phyloP scores from a whole-genome alignment of 2,113 vertebrate species.

The Dascyllus trimaculatus region DNA sequence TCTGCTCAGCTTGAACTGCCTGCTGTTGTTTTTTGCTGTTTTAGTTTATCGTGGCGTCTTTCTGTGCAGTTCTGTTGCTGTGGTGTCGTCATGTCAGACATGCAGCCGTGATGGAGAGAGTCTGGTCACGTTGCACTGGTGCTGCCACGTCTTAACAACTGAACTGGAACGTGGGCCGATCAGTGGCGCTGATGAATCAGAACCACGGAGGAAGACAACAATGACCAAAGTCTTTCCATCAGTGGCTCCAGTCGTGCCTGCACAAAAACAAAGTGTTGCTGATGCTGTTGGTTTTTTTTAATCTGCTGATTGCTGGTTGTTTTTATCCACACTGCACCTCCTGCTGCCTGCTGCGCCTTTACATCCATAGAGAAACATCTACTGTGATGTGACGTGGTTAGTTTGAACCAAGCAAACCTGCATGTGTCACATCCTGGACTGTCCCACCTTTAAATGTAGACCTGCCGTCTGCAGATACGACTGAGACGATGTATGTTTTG shows the following conservation, averaged over 20 bases:
- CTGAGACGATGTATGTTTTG: not conserved
- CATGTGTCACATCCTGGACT: slow-evolving; percentile 14
- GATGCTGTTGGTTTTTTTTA: slow-evolving; percentile 2
- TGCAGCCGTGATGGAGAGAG: slow-evolving; percentile 58
- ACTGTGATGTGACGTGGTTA: slow-evolving; percentile 6
- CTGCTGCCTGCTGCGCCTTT: slow-evolving; percentile 24
- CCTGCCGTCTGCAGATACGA: not conserved
- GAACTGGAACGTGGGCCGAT: not conserved
- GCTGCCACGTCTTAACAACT: not conserved
- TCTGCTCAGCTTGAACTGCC: slow-evolving; percentile 41
- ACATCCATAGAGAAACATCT: slow-evolving; percentile 9
- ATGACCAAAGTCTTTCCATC: slow-evolving; percentile 65
- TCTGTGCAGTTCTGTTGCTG: slow-evolving; percentile 26
- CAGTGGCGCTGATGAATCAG: not conserved
- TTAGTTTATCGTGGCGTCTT: slow-evolving; percentile 29
- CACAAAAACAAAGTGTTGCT: slow-evolving; percentile 40
- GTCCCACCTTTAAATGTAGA: not conserved
- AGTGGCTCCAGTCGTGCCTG: slow-evolving; percentile 34
- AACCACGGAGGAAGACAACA: not conserved
- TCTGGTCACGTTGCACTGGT: slow-evolving; percentile 42
- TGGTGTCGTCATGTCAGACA: slow-evolving; percentile 50
- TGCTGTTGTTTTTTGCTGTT: slow-evolving; percentile 5
- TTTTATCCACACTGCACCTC: slow-evolving; percentile 38
- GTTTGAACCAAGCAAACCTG: slow-evolving; percentile 17
- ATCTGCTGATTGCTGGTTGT: not conserved